Conservation (phyloP, 2,888 invertebrate species). For the Brenthis hecate region DNA sequence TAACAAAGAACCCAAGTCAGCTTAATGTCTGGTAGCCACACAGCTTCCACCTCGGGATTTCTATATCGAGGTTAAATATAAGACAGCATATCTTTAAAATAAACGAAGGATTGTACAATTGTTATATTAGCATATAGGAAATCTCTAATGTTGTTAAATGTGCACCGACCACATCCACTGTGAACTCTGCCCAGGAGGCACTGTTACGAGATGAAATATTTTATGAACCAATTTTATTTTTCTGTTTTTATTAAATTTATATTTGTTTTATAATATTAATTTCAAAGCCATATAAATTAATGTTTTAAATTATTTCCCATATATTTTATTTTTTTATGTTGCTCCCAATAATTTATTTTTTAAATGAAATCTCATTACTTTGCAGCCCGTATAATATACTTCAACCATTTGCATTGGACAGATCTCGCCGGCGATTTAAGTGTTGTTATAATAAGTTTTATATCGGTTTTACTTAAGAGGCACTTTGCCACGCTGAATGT, state of each 20-base stretch:
- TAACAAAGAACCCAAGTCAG: background rate
- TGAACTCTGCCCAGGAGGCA: too few species aligned
- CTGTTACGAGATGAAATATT: background rate
- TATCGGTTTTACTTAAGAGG: conserved; percentile 75
- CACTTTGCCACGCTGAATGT: conserved; percentile 67
- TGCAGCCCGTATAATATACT: conserved; percentile 36
- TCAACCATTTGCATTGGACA: conserved; percentile 48
- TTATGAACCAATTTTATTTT: background rate
- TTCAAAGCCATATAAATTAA: background rate
- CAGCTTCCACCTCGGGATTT: conserved; percentile 36
- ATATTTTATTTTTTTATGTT: too few species aligned
- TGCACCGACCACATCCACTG: conserved; percentile 33
- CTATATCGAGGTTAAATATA: conserved; percentile 44
- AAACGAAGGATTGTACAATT: conserved; percentile 44
- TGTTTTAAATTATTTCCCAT: too few species aligned
- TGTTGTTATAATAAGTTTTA: conserved; percentile 68
- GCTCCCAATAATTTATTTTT: too few species aligned
- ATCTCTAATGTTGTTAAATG: conserved; percentile 37
- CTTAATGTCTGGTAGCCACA: background rate
- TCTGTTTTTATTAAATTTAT: background rate
- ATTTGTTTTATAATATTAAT: conserved; percentile 1
- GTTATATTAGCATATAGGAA: conserved; percentile 41
- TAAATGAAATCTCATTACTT: too few species aligned
- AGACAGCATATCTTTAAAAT: conserved; percentile 48
- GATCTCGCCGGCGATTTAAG: conserved; percentile 58